These are phyloP conservation scores for Caenorhabditis latens DNA, from an alignment of 1,140 invertebrate genomes.

Conservation along the genomic window DNA sequence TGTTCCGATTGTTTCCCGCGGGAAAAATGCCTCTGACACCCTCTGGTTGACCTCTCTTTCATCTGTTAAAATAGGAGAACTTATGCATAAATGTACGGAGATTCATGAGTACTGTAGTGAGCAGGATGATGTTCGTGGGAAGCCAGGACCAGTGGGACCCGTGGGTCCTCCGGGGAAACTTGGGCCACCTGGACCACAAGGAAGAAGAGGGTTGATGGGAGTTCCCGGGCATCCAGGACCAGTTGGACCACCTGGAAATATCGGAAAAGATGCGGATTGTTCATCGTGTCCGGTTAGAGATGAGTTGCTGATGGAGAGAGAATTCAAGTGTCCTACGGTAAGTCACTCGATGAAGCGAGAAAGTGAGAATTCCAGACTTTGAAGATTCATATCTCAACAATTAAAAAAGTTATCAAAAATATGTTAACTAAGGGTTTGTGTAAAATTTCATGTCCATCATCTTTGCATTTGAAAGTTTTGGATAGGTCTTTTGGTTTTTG, in stretches of 20 bases:
- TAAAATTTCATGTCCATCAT: too few species aligned
- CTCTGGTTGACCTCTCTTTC: conserved; percentile 75
- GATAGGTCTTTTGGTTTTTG: too few species aligned
- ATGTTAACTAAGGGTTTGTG: too few species aligned
- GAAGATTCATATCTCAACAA: too few species aligned
- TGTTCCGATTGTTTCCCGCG: background rate
- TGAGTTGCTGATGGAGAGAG: conserved; percentile 63
- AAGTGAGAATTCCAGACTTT: background rate
- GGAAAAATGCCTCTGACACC: conserved; percentile 52
- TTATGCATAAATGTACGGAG: conserved; percentile 76
- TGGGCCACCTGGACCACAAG: conserved; percentile 59
- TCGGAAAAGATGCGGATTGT: conserved; percentile 71
- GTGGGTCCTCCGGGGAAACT: conserved; percentile 63
- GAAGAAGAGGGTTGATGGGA: conserved; percentile 65
- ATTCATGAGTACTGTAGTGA: conserved; percentile 75
- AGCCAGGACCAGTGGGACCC: conserved; percentile 69
- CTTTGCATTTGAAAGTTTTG: too few species aligned
- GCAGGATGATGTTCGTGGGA: conserved; percentile 67
- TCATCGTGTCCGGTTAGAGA: conserved; percentile 71
- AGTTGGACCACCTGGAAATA: conserved; percentile 68
- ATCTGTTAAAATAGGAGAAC: conserved; percentile 72
- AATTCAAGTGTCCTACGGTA: conserved; percentile 69
- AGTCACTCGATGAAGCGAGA: conserved; percentile 65
- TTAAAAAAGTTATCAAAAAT: too few species aligned
- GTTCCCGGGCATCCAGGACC: conserved; percentile 70